phyloP scores from a whole-genome alignment of 2,797 vertebrate genomes.

The Sparus aurata region DNA sequence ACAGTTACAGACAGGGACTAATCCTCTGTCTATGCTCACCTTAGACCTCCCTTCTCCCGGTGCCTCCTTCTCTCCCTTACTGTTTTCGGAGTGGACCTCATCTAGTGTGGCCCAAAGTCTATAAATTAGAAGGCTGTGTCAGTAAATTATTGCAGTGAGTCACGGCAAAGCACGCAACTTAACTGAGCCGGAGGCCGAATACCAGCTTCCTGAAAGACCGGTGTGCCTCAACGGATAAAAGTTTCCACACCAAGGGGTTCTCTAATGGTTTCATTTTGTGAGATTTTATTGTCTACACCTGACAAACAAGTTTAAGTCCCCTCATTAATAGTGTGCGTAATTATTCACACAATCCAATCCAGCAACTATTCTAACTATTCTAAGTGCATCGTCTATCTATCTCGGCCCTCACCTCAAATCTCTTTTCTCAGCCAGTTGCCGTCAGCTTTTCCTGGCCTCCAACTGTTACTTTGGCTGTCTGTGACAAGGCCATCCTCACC shows the following conservation, averaged over 20 bases:
- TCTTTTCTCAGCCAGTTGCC: slow-evolving; percentile 3
- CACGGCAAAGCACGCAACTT: slow-evolving; percentile 57
- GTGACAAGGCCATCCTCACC: background rate
- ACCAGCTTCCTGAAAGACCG: slow-evolving; percentile 48
- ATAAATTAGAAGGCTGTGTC: slow-evolving; percentile 62
- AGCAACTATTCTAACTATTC: background rate
- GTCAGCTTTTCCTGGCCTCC: background rate
- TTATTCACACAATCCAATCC: background rate
- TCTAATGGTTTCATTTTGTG: slow-evolving; percentile 45
- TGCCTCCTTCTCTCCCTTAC: slow-evolving; percentile 24
- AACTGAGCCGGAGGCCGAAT: slow-evolving; percentile 43
- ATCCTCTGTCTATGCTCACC: slow-evolving; percentile 61
- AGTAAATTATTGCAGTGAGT: slow-evolving; percentile 62
- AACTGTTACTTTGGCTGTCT: background rate
- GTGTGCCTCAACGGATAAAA: slow-evolving; percentile 33
- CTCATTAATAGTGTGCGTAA: slow-evolving; percentile 14
- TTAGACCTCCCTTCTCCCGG: slow-evolving; percentile 43
- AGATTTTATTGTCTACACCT: slow-evolving; percentile 38
- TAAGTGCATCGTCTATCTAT: background rate
- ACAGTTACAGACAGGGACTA: slow-evolving; percentile 58
- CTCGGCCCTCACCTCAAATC: background rate
- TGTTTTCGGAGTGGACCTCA: slow-evolving; percentile 53
- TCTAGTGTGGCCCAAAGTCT: slow-evolving; percentile 62
- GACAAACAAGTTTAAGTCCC: slow-evolving; percentile 31
- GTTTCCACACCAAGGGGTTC: slow-evolving; percentile 13